phyloP scores from a whole-genome alignment of 1,140 invertebrate genomes.

The Fopius arisanus region DNA sequence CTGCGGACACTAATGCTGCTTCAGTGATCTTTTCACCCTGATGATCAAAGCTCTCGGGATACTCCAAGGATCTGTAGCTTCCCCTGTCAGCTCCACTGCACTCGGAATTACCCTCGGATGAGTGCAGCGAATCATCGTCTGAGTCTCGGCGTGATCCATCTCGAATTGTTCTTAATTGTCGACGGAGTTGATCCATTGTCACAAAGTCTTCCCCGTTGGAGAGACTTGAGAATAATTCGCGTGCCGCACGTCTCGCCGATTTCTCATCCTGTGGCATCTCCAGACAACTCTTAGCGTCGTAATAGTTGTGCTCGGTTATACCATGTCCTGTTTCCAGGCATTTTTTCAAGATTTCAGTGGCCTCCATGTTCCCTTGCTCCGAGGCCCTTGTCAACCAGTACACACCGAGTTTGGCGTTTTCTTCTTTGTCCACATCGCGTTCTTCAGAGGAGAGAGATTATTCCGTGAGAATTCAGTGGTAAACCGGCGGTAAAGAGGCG shows the following conservation, averaged over 20 bases:
- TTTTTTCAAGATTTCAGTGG: slow-evolving; percentile 79
- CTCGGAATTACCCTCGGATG: background rate
- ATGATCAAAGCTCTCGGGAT: slow-evolving; percentile 55
- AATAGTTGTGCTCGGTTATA: slow-evolving; percentile 81
- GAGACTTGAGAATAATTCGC: slow-evolving; percentile 83
- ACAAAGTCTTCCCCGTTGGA: slow-evolving; percentile 87
- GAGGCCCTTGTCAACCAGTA: slow-evolving; percentile 90
- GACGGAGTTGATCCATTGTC: slow-evolving; percentile 75
- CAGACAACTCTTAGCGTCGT: slow-evolving; percentile 84
- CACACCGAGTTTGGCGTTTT: slow-evolving; percentile 76
- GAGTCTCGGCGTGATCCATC: background rate
- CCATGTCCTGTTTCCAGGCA: slow-evolving; percentile 81
- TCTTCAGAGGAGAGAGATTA: slow-evolving; percentile 51
- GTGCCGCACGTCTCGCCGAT: slow-evolving; percentile 81
- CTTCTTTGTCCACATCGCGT: slow-evolving; percentile 66
- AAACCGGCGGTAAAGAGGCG: no score
- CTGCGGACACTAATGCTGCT: slow-evolving; percentile 80
- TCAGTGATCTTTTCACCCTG: slow-evolving; percentile 79
- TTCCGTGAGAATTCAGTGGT: no score
- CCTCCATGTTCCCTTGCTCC: slow-evolving; percentile 87
- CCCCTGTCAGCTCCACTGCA: background rate
- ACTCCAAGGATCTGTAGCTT: slow-evolving; percentile 20
- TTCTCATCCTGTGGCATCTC: slow-evolving; percentile 86
- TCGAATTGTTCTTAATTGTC: background rate
- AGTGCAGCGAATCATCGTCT: background rate